Base-by-base conservation (phyloP, 2,113 vertebrate genomes). In the Drymodes brunneopygia region DNA sequence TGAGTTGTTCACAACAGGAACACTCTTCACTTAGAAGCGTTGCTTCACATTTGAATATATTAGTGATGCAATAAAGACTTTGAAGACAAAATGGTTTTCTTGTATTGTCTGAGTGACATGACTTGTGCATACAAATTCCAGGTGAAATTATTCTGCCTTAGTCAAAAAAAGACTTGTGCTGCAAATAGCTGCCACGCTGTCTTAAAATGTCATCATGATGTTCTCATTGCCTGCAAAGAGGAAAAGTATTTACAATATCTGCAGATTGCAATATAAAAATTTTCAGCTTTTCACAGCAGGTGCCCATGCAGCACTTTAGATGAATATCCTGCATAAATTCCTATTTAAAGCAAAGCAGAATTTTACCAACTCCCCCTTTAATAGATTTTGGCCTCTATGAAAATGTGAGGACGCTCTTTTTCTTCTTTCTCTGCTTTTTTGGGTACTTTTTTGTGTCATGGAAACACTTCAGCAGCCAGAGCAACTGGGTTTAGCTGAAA, bases 401-500 rank as follows among this genome's bases (percentile, higher is more conserved):
- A 71, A 74, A 86, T 4, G 9, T 21, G 60, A 71, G 42, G 31
- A 29, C 0, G 15, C 38, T 42, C 11, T 11, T 73, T 65, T 69
- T 79, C 21, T 78, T 36, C 14, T 47, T 66, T 40, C 25, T 53
- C 24, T 60, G n/a, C 7, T n/a, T 61, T 72, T 84, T 61, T 5
- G 24, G 20, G 18, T 56, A 44, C 36, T 85, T 51, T 85, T 42
- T 44, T 64, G 8, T 84, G 13, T 42, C 44, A 14, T 31, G 27
- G 62, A 40, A 75, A n/a, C 10, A 13, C 12, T 16, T 19, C n/a
- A 72, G 64, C 42, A 80, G 72, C 17, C 38, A 25, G 31, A 80
- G 62, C 2, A 24, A 23, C 33, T 65, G 0, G 0, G 13, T 73
- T 64, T 42, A 70, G 27, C 66, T n/a, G 29, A 21, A 6, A 28